Evolutionary conservation across 2,113 vertebrate species (phyloP), one percentile per base, ranked within the genome.

Genomic region (Excalfactoria chinensis): DNA sequence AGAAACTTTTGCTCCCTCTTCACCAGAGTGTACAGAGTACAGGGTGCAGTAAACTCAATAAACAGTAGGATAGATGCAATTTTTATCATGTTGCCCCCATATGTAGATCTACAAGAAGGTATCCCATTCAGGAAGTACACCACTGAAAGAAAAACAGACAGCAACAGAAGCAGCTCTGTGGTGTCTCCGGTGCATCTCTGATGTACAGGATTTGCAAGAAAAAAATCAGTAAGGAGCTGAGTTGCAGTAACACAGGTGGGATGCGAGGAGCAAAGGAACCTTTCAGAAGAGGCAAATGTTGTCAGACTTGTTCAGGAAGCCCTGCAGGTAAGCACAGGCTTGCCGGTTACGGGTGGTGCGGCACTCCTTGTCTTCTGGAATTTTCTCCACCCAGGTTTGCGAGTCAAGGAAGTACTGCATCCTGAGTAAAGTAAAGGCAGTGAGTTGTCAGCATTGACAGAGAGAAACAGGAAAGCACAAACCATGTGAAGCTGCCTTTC

Each of bases 381-480:
- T 95, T 79, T 97, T 95, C 87, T 98, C 97, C 18, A 98, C 68
- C 97, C 97, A 98, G 77, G 95, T 12, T 69, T 97, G 93, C 28
- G 82, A 94, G 63, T 96, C 90, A 12, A 98, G 95, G 22, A 98
- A 23, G 69, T 98, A 98, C 40, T 96, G 96, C 86, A 96, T 93
- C 58, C 97, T 98, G 89, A 25, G 58, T 3, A 59, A 64, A 49
- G 53, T 19, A 49, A 77, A 72, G n/a, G 26, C 53, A 48, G 6
- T 53, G 17, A 69, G 74, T 72, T 19, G 7, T 41, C 83, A 23
- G 41, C 58, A 37, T 32, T 76, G 78, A 55, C 19, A 3, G 25
- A 9, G 23, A 75, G 30, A 53, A 34, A 58, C 2, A 4, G 5
- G n/a, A 49, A 64, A 49, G 30, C 0, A 0, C 60, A 78, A 49